Evolutionary conservation across 2,797 vertebrate genomes (phyloP), one percentile per base, ranked within the genome.

Genomic region (Sebastes trivittatus): DNA sequence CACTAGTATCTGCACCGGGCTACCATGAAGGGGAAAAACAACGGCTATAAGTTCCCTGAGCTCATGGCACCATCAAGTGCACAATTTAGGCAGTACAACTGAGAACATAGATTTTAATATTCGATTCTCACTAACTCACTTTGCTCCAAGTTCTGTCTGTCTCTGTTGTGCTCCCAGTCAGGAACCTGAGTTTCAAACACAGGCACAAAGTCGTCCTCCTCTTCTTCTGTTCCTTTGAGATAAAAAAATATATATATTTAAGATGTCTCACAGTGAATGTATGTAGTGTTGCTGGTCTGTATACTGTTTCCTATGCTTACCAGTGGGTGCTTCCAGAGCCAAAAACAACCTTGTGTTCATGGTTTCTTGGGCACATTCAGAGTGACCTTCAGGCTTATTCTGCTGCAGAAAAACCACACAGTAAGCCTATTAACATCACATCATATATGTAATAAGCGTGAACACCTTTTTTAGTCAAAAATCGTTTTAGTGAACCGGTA

Each of bases 311-410:
- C 46, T 64, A 5, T 38, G 30, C 86, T 85, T 82, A 96, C 95
- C 89, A 58, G n/a, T 52, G 34, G 65, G 46, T 49, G 93, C 88
- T 46, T 95, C 94, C 87, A 97, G 93, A 88, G 95, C 87, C 80
- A 97, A 92, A 93, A 97, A 98, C 55, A 80, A 86, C 56, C 90
- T 96, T 65, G 97, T 97, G 90, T 98, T 99, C 89, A 96, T 94
- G 78, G 89, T 88, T 89, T 98, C 97, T 10, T 96, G 93, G 0
- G 83, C 87, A 89, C 86, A 94, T 94, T 95, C 94, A 67, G 84
- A 88, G 65, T 71, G 82, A 63, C 86, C 88, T 46, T 88, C 67
- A 16, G 85, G 81, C 77, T 86, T 93, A 82, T 86, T 86, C 84
- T 93, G 86, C 91, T 93, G 84, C 23, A 87, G 59, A 81, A 69